These are phyloP conservation scores for Brenthis hecate DNA, from an alignment of 2,888 invertebrate species.

Conservation along the genomic window DNA sequence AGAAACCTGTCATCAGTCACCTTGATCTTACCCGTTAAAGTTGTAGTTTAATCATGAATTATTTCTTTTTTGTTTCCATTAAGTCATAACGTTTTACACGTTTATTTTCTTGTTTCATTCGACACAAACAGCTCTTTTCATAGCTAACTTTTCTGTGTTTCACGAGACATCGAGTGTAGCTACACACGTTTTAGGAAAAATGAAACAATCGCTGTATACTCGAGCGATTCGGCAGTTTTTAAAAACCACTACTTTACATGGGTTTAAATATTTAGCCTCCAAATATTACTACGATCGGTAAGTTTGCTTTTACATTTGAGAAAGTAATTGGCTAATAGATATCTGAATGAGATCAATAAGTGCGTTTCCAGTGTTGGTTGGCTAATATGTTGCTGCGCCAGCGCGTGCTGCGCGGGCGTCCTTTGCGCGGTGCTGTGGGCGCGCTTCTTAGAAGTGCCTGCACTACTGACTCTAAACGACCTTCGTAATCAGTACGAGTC, in stretches of 20 bases:
- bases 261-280: constrained; percentile 67
- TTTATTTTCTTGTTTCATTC: too few relatives aligned
- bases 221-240: constrained; percentile 53
- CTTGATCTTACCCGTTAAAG: constrained; percentile 7
- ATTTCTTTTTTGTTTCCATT: too few relatives aligned
- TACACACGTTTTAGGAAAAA: constrained; percentile 9
- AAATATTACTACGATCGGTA: constrained; percentile 60
- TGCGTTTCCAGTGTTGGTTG: constrained; percentile 53
- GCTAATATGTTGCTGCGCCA: constrained; percentile 60
- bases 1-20: constrained; percentile 1
- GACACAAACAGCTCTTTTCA: too few relatives aligned
- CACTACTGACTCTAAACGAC: constrained; percentile 56
- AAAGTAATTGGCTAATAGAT: background rate
- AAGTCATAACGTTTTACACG: too few relatives aligned
- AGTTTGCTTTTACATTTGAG: constrained; percentile 37
- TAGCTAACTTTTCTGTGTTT: too few relatives aligned
- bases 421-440: constrained; percentile 69
- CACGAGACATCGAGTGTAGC: too few relatives aligned
- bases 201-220: constrained; percentile 41
- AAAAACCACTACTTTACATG: constrained; percentile 66
- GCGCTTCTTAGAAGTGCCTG: constrained; percentile 64
- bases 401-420: constrained; percentile 64
- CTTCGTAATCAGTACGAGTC: constrained; percentile 32
- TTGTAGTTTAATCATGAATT: too few relatives aligned
- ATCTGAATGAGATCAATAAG: background rate